These are phyloP conservation scores for Campoletis sonorensis DNA, from an alignment of 1,140 invertebrate genomes.

Conservation along the genomic window DNA sequence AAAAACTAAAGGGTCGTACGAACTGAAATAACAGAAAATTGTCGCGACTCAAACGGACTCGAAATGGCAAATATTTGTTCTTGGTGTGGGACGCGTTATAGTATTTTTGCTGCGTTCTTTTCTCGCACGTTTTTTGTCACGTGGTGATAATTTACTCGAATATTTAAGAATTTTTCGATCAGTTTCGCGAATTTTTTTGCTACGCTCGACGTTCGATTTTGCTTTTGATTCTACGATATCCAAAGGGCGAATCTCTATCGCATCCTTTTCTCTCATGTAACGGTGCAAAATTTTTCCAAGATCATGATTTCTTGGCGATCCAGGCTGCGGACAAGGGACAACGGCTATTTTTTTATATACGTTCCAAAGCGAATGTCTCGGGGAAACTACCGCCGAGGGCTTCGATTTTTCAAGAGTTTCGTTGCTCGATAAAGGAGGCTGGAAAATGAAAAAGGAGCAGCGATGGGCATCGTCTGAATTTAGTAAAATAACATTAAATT, in stretches of 20 bases:
- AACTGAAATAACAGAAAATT: too few species aligned
- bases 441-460: constrained; percentile 24
- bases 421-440: not conserved
- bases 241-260: constrained; percentile 8
- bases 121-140: not conserved
- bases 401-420: constrained; percentile 3
- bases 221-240: not conserved
- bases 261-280: constrained; percentile 15
- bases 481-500: not conserved
- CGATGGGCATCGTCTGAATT: not conserved
- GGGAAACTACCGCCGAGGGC: constrained; percentile 10
- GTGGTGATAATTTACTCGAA: constrained; percentile 31
- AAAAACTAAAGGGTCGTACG: too few species aligned
- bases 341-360: constrained; percentile 27
- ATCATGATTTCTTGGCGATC: constrained; percentile 14
- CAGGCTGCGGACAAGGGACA: not conserved
- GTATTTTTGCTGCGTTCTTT: constrained; percentile 33
- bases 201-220: constrained; percentile 7
- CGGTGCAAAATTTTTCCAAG: not conserved
- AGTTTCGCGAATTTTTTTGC: constrained; percentile 19
- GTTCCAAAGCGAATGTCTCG: constrained; percentile 35
- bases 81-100: constrained; percentile 9
- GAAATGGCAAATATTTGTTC: constrained; percentile 17
- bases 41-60: not conserved
- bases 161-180: constrained; percentile 28